Evolutionary conservation across 2,113 vertebrate genomes (phyloP).

Genomic region (Actenoides hombroni): DNA sequence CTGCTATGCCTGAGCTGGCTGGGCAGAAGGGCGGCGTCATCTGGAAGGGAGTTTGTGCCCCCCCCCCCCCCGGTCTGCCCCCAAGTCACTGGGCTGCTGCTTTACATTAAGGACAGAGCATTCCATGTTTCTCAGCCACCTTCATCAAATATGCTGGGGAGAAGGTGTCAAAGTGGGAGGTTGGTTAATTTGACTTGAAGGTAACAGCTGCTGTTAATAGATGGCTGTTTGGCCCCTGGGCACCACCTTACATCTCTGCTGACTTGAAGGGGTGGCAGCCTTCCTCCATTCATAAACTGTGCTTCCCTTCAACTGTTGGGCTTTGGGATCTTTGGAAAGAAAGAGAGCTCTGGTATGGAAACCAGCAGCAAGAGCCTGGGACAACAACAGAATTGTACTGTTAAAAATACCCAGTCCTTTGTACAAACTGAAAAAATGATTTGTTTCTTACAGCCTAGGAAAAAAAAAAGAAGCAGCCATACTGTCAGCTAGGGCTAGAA

Average conservation of each 20-base stretch:
- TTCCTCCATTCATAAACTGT: neutral
- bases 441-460: neutral
- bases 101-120: neutral
- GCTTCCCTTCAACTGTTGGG: neutral
- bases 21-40: neutral
- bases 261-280: neutral
- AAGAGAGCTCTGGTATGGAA: neutral
- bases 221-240: neutral
- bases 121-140: neutral
- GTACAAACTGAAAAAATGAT: neutral
- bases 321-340: neutral
- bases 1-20: fast-evolving
- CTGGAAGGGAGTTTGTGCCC: neutral
- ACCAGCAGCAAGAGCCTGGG: neutral
- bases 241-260: neutral
- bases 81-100: neutral
- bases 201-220: neutral
- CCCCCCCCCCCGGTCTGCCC: fast-evolving
- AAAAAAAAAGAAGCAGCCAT: neutral
- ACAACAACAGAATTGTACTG: neutral
- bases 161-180: neutral
- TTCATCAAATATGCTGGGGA: neutral
- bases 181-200: neutral
- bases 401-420: neutral
- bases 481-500: neutral